phyloP scores from a whole-genome alignment of 2,888 invertebrate species.

The Caenorhabditis sp. region DNA sequence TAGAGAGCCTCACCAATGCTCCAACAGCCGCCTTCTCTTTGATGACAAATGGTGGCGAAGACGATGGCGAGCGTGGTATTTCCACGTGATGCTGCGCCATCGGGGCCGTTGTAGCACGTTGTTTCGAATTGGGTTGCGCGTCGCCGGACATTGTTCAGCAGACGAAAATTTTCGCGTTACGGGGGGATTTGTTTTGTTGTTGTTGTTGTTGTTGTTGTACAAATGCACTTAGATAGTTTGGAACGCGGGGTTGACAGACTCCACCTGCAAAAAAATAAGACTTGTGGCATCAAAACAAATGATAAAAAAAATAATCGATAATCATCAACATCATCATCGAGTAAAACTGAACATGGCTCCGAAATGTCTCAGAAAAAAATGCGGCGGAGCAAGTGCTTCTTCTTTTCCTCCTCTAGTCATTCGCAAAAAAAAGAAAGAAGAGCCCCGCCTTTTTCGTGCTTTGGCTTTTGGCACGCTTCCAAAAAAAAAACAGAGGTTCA shows the following conservation, averaged over 20 bases:
- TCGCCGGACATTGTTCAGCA: constrained; percentile 45
- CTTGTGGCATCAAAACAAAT: not conserved
- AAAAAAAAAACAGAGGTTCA: not conserved
- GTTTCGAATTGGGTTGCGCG: constrained; percentile 52
- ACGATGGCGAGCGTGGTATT: constrained; percentile 13
- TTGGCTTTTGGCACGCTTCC: not conserved
- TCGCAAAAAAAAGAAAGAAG: no score
- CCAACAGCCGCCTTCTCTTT: constrained; percentile 41
- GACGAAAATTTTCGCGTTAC: not conserved
- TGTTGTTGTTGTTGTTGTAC: constrained; percentile 15
- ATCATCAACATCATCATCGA: not conserved
- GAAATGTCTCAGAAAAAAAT: not conserved
- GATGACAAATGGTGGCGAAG: constrained; percentile 27
- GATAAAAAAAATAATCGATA: constrained; percentile 3
- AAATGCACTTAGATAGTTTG: constrained; percentile 22
- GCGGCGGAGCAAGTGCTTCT: not conserved
- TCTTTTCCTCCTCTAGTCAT: no score
- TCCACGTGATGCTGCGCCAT: not conserved
- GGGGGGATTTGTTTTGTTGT: not conserved
- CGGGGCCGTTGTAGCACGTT: constrained; percentile 47
- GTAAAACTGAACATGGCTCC: no score
- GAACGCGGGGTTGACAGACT: constrained; percentile 57
- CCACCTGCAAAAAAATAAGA: constrained; percentile 39
- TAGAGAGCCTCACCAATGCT: constrained; percentile 47
- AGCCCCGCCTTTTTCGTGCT: not conserved